A percentile compares a stretch with the other conserved stretches of the same genome.
These are phyloP conservation scores for Fragum sueziense DNA, from an alignment of 2,888 invertebrate species.

Conservation along the genomic window DNA sequence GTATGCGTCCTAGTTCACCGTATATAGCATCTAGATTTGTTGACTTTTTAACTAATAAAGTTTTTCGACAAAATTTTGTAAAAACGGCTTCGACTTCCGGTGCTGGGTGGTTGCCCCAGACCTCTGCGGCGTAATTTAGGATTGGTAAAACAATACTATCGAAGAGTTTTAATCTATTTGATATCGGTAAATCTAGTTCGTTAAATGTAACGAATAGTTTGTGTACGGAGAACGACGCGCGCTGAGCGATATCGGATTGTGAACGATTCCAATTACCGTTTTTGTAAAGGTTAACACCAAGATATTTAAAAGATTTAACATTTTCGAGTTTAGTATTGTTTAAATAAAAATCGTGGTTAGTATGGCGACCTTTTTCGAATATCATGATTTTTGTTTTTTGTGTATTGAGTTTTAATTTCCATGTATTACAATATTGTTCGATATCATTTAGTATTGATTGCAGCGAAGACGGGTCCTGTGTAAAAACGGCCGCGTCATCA, in stretches of 20 bases:
- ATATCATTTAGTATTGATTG: conserved; percentile 2
- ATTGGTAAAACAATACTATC: not conserved
- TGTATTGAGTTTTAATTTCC: conserved; percentile 4
- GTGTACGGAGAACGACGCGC: conserved; percentile 1
- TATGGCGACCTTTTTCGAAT: conserved; percentile 5
- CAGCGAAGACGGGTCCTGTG: not conserved
- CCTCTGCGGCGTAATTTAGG: conserved; percentile 6
- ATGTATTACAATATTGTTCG: conserved; percentile 11
- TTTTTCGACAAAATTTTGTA: conserved; percentile 16
- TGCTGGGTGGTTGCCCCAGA: not conserved
- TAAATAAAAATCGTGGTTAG: conserved; percentile 7
- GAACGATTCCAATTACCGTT: conserved; percentile 4
- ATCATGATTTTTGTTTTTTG: conserved; percentile 23
- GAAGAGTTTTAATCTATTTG: not conserved
- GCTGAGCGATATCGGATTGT: not conserved
- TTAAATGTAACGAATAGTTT: conserved; percentile 7
- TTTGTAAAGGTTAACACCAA: conserved; percentile 3
- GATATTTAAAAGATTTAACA: conserved; percentile 13
- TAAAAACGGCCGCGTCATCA: conserved; percentile 14
- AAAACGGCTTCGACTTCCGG: not conserved
- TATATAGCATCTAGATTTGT: conserved; percentile 1
- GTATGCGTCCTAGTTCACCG: conserved; percentile 8
- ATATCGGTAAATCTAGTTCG: conserved; percentile 1
- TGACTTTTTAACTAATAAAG: not conserved
- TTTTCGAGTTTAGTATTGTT: conserved; percentile 1